Percentiles rank a stretch among this genome's conserved stretches.
These are phyloP conservation scores for Anorthoa munda DNA, from an alignment of 2,888 invertebrate species.

Conservation along the genomic window DNA sequence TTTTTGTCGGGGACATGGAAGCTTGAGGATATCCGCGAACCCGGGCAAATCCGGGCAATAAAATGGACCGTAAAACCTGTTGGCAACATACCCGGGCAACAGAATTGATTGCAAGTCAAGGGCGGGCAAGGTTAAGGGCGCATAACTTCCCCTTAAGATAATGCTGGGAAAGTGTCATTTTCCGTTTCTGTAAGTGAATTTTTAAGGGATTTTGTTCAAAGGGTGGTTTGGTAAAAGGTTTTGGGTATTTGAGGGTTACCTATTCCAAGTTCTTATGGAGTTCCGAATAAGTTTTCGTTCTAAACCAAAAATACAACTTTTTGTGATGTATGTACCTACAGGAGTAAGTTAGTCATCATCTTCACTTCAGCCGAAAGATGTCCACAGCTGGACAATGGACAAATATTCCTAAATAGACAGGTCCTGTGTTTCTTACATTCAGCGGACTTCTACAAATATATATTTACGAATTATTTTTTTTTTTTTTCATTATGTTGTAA, in stretches of 20 bases:
- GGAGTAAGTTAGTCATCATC: no score
- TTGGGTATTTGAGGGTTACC: slow-evolving; percentile 1
- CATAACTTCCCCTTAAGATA: slow-evolving; percentile 62
- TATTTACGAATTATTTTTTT: no score
- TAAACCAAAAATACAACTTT: no score
- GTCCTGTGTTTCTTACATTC: no score
- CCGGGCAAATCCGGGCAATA: slow-evolving; percentile 76
- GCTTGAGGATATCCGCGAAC: slow-evolving; percentile 69
- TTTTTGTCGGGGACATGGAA: slow-evolving; percentile 75
- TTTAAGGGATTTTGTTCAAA: slow-evolving; percentile 35
- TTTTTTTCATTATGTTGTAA: no score
- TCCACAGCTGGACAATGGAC: no score
- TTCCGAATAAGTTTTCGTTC: no score
- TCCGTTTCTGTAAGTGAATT: slow-evolving; percentile 40
- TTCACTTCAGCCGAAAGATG: no score
- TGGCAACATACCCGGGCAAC: slow-evolving; percentile 74
- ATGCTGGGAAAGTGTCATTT: slow-evolving; percentile 53
- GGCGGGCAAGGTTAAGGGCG: slow-evolving; percentile 78
- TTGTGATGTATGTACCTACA: no score
- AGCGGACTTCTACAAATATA: no score
- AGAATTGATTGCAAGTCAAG: slow-evolving; percentile 79
- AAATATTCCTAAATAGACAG: no score
- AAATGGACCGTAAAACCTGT: slow-evolving; percentile 84
- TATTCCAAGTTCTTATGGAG: not conserved
- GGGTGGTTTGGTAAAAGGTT: not conserved